phyloP scores from a whole-genome alignment of 2,797 vertebrate species.

The Sebastes wilsoni region DNA sequence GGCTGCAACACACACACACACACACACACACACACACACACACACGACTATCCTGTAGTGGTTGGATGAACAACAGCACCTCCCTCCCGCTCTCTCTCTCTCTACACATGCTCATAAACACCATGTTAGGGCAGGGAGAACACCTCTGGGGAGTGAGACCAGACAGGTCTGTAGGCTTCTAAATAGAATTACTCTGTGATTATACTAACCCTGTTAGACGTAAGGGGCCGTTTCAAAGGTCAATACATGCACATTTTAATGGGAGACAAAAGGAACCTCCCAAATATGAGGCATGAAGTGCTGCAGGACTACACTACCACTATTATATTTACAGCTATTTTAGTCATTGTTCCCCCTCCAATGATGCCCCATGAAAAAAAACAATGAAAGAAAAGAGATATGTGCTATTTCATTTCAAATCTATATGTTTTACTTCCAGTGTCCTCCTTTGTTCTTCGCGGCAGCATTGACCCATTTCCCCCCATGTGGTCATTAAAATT shows the following conservation, averaged over 20 bases:
- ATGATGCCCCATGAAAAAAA: background rate
- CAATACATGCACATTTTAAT: background rate
- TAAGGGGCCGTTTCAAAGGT: background rate
- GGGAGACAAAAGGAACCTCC: background rate
- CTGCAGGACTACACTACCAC: background rate
- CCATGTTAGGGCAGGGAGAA: constrained; percentile 5
- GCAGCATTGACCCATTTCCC: constrained; percentile 71
- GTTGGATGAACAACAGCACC: constrained; percentile 8
- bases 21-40: no score
- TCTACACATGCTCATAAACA: constrained; percentile 27
- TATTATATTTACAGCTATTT: background rate
- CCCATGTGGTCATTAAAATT: constrained; percentile 80
- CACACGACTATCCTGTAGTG: background rate
- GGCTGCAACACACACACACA: background rate
- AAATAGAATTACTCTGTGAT: constrained; percentile 12
- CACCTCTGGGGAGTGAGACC: constrained; percentile 21
- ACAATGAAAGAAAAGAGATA: background rate
- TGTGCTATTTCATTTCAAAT: background rate
- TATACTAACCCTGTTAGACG: constrained; percentile 9
- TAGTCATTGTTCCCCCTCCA: background rate
- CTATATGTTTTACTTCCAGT: background rate
- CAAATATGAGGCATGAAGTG: background rate
- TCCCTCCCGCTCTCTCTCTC: background rate
- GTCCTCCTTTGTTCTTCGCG: constrained; percentile 60
- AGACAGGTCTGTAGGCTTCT: constrained; percentile 25